Percentiles rank a stretch among this genome's conserved stretches.
Evolutionary conservation across 2,113 vertebrate species (phyloP).

Genomic region (Python bivittatus): DNA sequence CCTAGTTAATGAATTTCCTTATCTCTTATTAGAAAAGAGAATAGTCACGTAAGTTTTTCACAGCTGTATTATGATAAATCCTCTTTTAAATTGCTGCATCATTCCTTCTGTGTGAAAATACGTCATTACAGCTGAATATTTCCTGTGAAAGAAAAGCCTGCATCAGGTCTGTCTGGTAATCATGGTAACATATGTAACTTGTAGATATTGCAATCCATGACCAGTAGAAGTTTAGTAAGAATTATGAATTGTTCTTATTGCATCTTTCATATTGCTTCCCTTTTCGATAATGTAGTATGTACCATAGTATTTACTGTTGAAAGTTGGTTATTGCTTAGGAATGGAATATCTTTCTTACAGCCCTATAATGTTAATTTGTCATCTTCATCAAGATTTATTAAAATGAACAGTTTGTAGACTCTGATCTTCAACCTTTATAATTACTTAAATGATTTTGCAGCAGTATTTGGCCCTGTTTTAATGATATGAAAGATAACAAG

Average conservation of each 20-base stretch:
- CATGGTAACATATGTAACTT: background rate
- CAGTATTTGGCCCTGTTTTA: background rate
- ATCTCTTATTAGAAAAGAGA: slow-evolving; percentile 27
- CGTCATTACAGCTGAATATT: background rate
- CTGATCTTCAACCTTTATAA: background rate
- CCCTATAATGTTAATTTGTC: background rate
- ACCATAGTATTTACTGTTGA: background rate
- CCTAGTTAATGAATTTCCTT: slow-evolving; percentile 42
- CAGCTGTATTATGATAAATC: slow-evolving; percentile 32
- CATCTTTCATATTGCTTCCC: background rate
- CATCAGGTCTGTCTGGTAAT: background rate
- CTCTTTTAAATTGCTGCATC: slow-evolving; percentile 35
- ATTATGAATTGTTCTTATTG: background rate
- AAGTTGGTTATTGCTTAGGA: background rate
- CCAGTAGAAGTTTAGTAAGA: background rate
- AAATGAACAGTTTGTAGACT: background rate
- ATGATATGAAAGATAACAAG: background rate
- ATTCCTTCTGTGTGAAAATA: fast-evolving
- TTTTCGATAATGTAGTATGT: slow-evolving; percentile 15
- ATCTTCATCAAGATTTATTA: background rate
- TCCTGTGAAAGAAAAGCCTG: background rate
- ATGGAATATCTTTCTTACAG: background rate
- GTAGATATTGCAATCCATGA: background rate
- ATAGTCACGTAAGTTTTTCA: slow-evolving; percentile 45
- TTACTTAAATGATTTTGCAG: background rate